These are phyloP conservation scores for Xestobium rufovillosum DNA, from an alignment of 2,888 invertebrate genomes.

Conservation along the genomic window DNA sequence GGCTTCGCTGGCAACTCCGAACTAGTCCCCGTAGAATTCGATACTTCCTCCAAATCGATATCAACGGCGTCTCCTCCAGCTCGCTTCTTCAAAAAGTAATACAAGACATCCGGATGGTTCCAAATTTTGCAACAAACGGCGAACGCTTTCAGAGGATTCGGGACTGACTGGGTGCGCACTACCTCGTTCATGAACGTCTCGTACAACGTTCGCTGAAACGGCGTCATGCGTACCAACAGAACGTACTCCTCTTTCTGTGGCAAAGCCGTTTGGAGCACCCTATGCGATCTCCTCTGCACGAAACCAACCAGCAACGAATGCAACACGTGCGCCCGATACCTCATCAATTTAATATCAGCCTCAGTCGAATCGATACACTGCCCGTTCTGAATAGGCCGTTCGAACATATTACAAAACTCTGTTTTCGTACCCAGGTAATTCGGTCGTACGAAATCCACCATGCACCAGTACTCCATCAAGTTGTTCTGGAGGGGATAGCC, in stretches of 20 bases:
- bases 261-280: conserved; percentile 83
- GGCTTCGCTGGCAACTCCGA: conserved; percentile 37
- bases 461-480: conserved; percentile 94
- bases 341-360: conserved; percentile 87
- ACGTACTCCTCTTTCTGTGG: conserved; percentile 96
- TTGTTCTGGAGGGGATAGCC: conserved; percentile 99
- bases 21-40: conserved; percentile 50
- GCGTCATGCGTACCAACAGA: conserved; percentile 77
- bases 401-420: conserved; percentile 98
- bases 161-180: conserved; percentile 74
- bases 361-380: conserved; percentile 96
- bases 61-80: conserved; percentile 71
- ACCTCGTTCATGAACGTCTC: conserved; percentile 91
- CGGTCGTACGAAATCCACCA: conserved; percentile 98
- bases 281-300: conserved; percentile 86
- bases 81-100: conserved; percentile 77
- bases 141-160: conserved; percentile 95
- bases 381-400: conserved; percentile 96
- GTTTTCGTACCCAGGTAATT: conserved; percentile 95
- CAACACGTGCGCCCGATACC: conserved; percentile 90
- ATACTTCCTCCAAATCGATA: conserved; percentile 72
- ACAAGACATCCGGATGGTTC: conserved; percentile 91
- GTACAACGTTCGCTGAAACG: conserved; percentile 84
- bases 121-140: conserved; percentile 98
- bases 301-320: conserved; percentile 93